These are phyloP conservation scores for Melanotaenia boesemani DNA, from an alignment of 2,797 vertebrate genomes.

Conservation along the genomic window DNA sequence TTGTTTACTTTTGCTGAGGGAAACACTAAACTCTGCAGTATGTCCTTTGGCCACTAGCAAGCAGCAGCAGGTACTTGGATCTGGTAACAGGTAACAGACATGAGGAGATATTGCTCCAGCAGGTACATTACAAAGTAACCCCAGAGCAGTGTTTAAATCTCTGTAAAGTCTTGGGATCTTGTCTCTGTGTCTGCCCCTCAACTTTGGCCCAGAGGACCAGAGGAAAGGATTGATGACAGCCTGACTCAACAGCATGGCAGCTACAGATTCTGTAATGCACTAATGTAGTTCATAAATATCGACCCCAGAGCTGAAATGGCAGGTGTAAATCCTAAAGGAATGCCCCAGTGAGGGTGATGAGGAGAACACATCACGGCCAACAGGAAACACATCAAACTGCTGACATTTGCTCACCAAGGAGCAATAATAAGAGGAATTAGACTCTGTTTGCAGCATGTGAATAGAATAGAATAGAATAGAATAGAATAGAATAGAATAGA, in stretches of 20 bases:
- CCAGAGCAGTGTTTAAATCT: conserved; percentile 42
- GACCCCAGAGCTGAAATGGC: conserved; percentile 65
- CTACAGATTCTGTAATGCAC: conserved; percentile 69
- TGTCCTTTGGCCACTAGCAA: conserved; percentile 63
- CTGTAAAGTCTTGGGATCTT: conserved; percentile 44
- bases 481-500: background rate
- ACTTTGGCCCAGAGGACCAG: conserved; percentile 32
- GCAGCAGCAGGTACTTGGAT: conserved; percentile 55
- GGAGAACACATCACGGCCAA: conserved; percentile 16
- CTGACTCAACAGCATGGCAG: conserved; percentile 51
- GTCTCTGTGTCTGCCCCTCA: conserved; percentile 32
- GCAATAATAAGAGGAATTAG: background rate
- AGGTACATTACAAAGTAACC: conserved; percentile 19
- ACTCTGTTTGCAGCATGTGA: conserved; percentile 10
- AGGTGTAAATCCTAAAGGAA: conserved; percentile 74
- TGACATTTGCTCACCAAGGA: conserved; percentile 42
- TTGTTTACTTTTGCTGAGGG: background rate
- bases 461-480: conserved; percentile 11
- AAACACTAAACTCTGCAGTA: conserved; percentile 40
- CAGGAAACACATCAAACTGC: conserved; percentile 64
- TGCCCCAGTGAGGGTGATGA: conserved; percentile 57
- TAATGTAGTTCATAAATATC: conserved; percentile 81
- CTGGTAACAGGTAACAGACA: conserved; percentile 41
- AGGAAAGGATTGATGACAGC: conserved; percentile 55
- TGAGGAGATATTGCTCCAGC: conserved; percentile 28